A percentile compares a stretch with the other conserved stretches of the same genome.
Conservation (phyloP, 1,140 invertebrate genomes). For the Dermatophagoides farinae region DNA sequence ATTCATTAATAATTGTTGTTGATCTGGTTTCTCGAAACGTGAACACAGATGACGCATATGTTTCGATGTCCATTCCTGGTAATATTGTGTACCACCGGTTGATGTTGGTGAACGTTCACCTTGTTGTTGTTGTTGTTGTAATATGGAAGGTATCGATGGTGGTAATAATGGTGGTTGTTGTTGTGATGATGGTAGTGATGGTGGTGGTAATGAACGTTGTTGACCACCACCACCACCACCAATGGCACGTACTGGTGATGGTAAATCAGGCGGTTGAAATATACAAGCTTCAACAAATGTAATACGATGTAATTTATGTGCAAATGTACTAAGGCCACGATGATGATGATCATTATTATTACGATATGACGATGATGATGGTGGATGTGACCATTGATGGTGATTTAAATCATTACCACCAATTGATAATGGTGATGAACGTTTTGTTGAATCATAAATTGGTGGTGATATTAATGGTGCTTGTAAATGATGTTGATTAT, state of each 20-base stretch:
- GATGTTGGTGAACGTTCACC: slow-evolving; percentile 7
- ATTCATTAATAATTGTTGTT: slow-evolving; percentile 14
- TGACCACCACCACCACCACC: not conserved
- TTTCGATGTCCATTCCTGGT: slow-evolving; percentile 12
- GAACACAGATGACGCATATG: slow-evolving; percentile 7
- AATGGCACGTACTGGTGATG: not conserved
- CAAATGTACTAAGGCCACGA: not conserved
- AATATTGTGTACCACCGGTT: slow-evolving; percentile 4
- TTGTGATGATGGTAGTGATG: not conserved
- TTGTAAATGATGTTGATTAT: not conserved
- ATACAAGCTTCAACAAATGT: slow-evolving; percentile 15
- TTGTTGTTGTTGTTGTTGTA: not conserved
- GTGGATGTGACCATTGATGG: not conserved
- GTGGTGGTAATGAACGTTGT: not conserved
- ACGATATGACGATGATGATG: not conserved
- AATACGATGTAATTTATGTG: slow-evolving; percentile 8
- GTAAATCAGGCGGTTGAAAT: slow-evolving; percentile 12
- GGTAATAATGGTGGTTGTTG: not conserved
- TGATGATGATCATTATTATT: not conserved
- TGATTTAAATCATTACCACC: not conserved
- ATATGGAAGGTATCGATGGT: not conserved
- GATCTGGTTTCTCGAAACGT: slow-evolving; percentile 10
- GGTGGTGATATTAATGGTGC: slow-evolving; percentile 12
- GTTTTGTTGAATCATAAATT: not conserved
- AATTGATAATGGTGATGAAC: not conserved